Base-by-base conservation (phyloP, 2,888 invertebrate species). In the Sussaba pulchella region DNA sequence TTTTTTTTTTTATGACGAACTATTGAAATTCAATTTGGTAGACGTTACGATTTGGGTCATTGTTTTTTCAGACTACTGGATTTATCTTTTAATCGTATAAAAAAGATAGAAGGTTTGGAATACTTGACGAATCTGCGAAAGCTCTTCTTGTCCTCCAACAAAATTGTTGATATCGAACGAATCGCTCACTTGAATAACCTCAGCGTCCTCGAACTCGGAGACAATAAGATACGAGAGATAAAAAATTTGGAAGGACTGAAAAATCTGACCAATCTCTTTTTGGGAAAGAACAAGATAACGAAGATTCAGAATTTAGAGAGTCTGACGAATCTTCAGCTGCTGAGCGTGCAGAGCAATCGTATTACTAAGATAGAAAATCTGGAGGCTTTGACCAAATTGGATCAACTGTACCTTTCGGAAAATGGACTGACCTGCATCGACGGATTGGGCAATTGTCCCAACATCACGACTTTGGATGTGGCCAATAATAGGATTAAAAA, bases 261-360 rank as follows among this genome's bases (percentile, higher is more conserved):
- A 1, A 95, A 95, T 72, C 93, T 99, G 17, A 95, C 95, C 17
- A 96, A 96, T 86, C 93, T 98, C 10, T 99, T 95, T 92, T 93
- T 99, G 71, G 99, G 98, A 12, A 99, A 98, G 92, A 99, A 99
- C 92, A 99, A 99, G 93, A 98, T 99, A 82, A 93, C 94, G 0
- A 96, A 96, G 92, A 96, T 99, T 61, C 94, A 97, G 87, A 97
- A 98, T 89, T 92, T 99, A 12, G 95, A 96, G 10, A 93, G 93
- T 0, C 92, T 99, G 36, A 93, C 93, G 0, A 95, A 96, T 78
- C 93, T 99, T 43, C 95, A 96, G 83, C 95, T 97, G 81, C 92
- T 99, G 12, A 98, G 98, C 84, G 90, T 99, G 52, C 99, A 98
- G 94, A 97, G 96, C 86, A 99, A 99, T 93, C 95, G 99, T 4